Base-by-base conservation (phyloP, 1,140 invertebrate species). In the Grapholita molesta region DNA sequence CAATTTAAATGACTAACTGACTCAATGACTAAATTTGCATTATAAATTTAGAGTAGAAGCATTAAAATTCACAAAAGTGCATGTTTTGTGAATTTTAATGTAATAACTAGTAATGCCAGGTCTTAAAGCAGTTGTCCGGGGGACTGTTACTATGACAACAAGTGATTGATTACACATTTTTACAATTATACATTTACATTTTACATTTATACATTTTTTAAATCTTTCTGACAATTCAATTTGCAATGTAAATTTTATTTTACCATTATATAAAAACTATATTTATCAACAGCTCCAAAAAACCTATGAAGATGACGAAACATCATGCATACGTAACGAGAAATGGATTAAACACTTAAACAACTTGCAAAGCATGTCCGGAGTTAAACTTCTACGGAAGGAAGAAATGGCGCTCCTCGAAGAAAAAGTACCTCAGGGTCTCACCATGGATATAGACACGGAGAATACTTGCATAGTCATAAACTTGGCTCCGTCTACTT, bases 291-390 rank as follows among this genome's bases (percentile, higher is more conserved):
- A 78, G 64, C 52, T 83, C 6, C 69, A 64, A 35, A 64, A 76
- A 11, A 69, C 57, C 8, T 32, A 70, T 9, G 67, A 48, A 48
- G 42, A 53, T 25, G 23, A 42, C n/a, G 30, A 65, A 18, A n/a
- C 8, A 32, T 68, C 35, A 52, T 73, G 55, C 69, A 83, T 68
- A 75, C 69, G 64, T 2, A 85, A 87, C 69, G 69, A 83, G 24
- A 85, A 84, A 42, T 83, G 79, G 76, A 80, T 90, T 15, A 83
- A 80, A 24, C 80, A 83, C 12, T 70, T 90, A 6, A 76, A 77
- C 33, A 68, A 68, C 0, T 61, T 86, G 33, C 83, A 89, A 69
- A 72, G 53, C 1, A 23, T 68, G 0, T 78, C 83, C 0, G 82
- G 84, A 5, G 23, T 74, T 0, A 53, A 77, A 15, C 55, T 88